A percentile compares a stretch with the other conserved stretches of the same genome.
Conservation (phyloP, 1,140 invertebrate species). For the Drosophila pectinifera region DNA sequence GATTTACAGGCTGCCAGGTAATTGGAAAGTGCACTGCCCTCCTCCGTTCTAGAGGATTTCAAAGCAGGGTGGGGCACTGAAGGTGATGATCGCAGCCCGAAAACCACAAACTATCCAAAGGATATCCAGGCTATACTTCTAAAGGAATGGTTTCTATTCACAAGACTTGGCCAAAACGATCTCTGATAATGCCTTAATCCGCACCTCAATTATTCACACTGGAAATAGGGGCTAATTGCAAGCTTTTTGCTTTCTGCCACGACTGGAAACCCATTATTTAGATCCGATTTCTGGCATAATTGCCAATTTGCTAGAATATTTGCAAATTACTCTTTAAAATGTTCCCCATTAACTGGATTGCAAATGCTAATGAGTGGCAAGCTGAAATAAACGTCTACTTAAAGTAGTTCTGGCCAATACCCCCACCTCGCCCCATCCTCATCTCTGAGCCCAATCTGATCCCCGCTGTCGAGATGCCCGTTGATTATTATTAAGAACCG, state of each 20-base stretch:
- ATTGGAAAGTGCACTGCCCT: conserved; percentile 1
- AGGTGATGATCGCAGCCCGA: not conserved
- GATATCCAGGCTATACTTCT: not conserved
- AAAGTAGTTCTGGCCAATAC: not conserved
- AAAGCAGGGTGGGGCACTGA: not conserved
- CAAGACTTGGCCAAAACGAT: too few relatives aligned
- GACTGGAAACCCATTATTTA: not conserved
- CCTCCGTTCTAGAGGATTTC: not conserved
- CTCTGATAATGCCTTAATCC: too few relatives aligned
- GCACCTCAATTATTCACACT: too few relatives aligned
- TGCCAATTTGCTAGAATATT: conserved; percentile 14
- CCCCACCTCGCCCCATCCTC: too few relatives aligned
- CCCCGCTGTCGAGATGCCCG: not conserved
- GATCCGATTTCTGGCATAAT: not conserved
- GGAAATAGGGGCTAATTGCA: not conserved
- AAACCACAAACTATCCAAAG: too few relatives aligned
- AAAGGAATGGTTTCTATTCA: not conserved
- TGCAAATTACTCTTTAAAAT: conserved; percentile 12
- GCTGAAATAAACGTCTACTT: not conserved
- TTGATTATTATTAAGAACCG: conserved; percentile 10
- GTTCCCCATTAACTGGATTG: not conserved
- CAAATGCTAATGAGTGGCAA: conserved; percentile 13
- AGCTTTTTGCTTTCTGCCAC: too few relatives aligned
- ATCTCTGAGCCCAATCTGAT: not conserved
- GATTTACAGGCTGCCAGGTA: conserved; percentile 26